phyloP scores from a whole-genome alignment of 2,888 invertebrate species.

The Pyrrhosoma nymphula region DNA sequence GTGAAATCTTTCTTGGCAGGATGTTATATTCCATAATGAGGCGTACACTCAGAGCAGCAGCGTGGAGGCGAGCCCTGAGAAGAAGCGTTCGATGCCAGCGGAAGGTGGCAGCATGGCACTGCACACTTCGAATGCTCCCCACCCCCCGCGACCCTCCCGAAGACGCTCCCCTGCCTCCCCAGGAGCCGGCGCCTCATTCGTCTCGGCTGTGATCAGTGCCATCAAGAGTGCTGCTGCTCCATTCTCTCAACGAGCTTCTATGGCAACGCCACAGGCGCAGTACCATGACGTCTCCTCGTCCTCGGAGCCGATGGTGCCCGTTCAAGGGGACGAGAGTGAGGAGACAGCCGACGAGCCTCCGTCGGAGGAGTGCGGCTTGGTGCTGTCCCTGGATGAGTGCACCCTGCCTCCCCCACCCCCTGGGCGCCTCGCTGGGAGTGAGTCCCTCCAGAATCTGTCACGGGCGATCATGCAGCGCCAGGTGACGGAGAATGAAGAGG shows the following conservation, averaged over 20 bases:
- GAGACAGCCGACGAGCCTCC: slow-evolving; percentile 2
- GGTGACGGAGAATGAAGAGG: slow-evolving; percentile 80
- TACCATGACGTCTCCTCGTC: slow-evolving; percentile 17
- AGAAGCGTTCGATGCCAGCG: slow-evolving; percentile 8
- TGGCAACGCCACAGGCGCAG: slow-evolving; percentile 62
- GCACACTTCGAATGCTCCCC: slow-evolving; percentile 72
- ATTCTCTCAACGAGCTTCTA: slow-evolving; percentile 16
- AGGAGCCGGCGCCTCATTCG: slow-evolving; percentile 84
- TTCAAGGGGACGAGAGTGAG: background rate
- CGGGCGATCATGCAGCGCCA: slow-evolving; percentile 88
- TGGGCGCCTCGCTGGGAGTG: slow-evolving; percentile 77
- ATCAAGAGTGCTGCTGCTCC: slow-evolving; percentile 81
- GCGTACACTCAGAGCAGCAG: slow-evolving; percentile 86
- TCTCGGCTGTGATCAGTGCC: slow-evolving; percentile 87
- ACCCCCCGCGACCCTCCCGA: background rate
- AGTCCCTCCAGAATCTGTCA: slow-evolving; percentile 88
- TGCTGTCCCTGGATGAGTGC: slow-evolving; percentile 6
- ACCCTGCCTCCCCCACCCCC: slow-evolving; percentile 44
- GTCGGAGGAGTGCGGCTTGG: slow-evolving; percentile 20
- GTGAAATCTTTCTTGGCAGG: slow-evolving; percentile 77
- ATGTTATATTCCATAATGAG: slow-evolving; percentile 89
- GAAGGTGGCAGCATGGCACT: background rate
- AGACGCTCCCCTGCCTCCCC: slow-evolving; percentile 78
- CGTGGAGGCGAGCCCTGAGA: slow-evolving; percentile 84
- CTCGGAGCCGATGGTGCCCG: slow-evolving; percentile 9